These are phyloP conservation scores for Hybognathus amarus DNA, from an alignment of 2,797 vertebrate species.

Conservation along the genomic window DNA sequence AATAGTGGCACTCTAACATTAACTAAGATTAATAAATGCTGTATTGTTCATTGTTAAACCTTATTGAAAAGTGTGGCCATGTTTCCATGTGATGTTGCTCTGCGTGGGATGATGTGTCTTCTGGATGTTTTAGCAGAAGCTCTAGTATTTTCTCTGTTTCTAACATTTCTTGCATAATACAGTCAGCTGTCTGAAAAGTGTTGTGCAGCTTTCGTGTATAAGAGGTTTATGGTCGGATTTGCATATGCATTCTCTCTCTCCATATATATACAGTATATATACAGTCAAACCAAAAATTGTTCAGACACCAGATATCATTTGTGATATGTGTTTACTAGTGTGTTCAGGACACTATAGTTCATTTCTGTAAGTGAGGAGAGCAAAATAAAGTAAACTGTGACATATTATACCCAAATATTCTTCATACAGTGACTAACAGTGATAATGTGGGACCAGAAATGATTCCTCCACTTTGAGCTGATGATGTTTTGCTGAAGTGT, in stretches of 20 bases:
- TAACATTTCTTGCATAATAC: not conserved
- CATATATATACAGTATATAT: not conserved
- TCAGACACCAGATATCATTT: too few species aligned
- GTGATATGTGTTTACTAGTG: too few species aligned
- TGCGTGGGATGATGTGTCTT: not conserved
- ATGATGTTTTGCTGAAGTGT: too few species aligned
- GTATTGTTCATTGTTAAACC: not conserved
- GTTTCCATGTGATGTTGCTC: not conserved
- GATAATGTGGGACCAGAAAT: too few species aligned
- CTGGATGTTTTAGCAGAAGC: too few species aligned
- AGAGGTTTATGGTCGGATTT: constrained; percentile 48
- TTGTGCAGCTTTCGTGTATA: not conserved
- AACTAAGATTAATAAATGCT: not conserved
- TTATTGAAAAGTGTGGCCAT: not conserved
- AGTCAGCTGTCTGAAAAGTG: not conserved
- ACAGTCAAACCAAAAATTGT: too few species aligned
- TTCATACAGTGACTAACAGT: too few species aligned
- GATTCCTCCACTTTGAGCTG: too few species aligned
- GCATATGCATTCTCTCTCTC: not conserved
- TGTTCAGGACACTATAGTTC: too few species aligned
- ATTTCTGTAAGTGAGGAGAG: too few species aligned
- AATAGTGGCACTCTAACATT: too few species aligned
- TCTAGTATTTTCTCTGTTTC: not conserved
- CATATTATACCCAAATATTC: accelerated
- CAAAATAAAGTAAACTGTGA: too few species aligned